Percentiles rank a stretch among this genome's conserved stretches.
These are phyloP conservation scores for Callipepla squamata DNA, from an alignment of 2,113 vertebrate species.

Conservation along the genomic window DNA sequence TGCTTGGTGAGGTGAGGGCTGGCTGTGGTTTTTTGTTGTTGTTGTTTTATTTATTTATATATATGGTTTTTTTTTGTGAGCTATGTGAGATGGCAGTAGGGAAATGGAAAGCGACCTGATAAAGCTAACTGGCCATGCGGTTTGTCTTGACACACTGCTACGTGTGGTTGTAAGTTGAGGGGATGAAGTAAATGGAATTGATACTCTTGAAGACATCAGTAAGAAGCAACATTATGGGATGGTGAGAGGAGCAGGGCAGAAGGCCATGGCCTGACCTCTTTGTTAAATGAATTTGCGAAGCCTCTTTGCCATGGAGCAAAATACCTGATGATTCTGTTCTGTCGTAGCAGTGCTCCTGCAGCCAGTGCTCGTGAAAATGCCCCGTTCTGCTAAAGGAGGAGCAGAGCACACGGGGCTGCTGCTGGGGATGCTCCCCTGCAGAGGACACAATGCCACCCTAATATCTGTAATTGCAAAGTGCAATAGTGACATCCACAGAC, in stretches of 20 bases:
- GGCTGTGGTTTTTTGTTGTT: too few species aligned
- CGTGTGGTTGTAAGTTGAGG: background rate
- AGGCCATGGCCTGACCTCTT: accelerated
- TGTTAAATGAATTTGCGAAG: background rate
- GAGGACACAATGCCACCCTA: background rate
- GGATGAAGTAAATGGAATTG: background rate
- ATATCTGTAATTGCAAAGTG: background rate
- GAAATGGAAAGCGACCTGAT: accelerated
- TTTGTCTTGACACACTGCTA: background rate
- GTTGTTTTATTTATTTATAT: too few species aligned
- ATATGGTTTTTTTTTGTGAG: background rate
- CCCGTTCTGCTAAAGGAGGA: background rate
- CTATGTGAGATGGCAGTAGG: accelerated
- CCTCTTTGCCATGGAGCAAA: accelerated
- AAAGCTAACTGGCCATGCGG: background rate
- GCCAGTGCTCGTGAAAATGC: accelerated
- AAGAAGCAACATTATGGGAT: background rate
- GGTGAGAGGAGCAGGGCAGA: background rate
- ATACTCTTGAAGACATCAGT: background rate
- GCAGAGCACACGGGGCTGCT: background rate
- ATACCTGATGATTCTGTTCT: accelerated
- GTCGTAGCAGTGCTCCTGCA: background rate
- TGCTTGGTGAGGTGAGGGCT: background rate
- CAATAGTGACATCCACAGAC: background rate
- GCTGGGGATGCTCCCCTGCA: accelerated